phyloP scores from a whole-genome alignment of 2,113 vertebrate species.

The Oophaga pumilio region DNA sequence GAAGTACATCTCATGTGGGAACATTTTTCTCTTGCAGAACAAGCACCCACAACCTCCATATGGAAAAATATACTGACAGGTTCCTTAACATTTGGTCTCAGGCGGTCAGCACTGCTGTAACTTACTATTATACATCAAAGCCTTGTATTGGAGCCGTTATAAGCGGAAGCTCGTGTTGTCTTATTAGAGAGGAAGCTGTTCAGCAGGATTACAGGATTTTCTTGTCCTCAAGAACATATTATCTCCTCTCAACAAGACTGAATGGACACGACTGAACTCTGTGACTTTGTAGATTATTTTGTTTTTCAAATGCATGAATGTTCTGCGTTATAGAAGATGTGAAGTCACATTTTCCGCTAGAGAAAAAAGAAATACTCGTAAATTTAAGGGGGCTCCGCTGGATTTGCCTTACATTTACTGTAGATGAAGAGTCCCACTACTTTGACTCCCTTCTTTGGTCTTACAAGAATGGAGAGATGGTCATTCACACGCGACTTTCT shows the following conservation, averaged over 20 bases:
- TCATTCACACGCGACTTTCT: too few species aligned
- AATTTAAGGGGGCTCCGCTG: too few species aligned
- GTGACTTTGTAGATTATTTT: background rate
- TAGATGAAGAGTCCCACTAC: too few species aligned
- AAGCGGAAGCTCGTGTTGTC: background rate
- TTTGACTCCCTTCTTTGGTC: too few species aligned
- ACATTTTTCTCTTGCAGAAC: too few species aligned
- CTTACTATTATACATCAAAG: background rate
- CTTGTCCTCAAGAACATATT: conserved; percentile 17
- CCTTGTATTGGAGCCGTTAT: background rate
- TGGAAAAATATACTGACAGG: too few species aligned
- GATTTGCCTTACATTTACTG: too few species aligned
- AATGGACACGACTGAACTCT: background rate
- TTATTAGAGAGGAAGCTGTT: background rate
- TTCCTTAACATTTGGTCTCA: background rate
- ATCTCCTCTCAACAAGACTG: background rate
- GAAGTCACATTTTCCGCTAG: background rate
- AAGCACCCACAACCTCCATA: too few species aligned
- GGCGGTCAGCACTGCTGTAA: background rate
- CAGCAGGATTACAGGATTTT: conserved; percentile 33
- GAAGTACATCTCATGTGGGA: too few species aligned
- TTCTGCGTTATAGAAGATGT: background rate
- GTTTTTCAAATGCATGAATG: background rate
- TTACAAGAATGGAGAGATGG: too few species aligned
- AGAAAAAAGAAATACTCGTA: background rate